Conservation (phyloP, 2,797 vertebrate species). For the Phoeniculus purpureus region DNA sequence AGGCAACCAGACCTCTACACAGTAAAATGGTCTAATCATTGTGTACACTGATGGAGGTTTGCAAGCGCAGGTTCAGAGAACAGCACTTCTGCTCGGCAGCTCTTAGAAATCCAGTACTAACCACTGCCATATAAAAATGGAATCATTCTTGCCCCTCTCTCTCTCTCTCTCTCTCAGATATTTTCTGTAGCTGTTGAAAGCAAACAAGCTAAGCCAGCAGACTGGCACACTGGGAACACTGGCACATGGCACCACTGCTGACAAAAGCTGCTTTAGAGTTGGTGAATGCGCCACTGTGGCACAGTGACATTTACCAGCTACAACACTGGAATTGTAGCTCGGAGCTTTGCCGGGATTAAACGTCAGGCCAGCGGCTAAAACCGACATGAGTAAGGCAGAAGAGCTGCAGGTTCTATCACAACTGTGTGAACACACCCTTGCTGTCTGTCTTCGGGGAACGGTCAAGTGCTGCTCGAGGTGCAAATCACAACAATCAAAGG, state of each 20-base stretch:
- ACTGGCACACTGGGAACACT: slow-evolving; percentile 9
- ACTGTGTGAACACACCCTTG: not conserved
- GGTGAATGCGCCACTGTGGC: slow-evolving; percentile 71
- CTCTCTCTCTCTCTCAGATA: not conserved
- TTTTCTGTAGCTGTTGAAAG: slow-evolving; percentile 33
- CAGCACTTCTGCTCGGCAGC: not conserved
- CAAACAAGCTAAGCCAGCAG: slow-evolving; percentile 31
- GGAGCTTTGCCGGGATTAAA: slow-evolving; percentile 62
- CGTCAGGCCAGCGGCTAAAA: slow-evolving; percentile 57
- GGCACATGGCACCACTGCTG: slow-evolving; percentile 56
- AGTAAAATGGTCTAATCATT: no score
- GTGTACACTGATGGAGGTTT: no score
- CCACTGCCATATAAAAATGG: not conserved
- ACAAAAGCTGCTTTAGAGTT: slow-evolving; percentile 70
- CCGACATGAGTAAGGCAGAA: slow-evolving; percentile 29
- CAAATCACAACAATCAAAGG: not conserved
- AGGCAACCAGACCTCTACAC: not conserved
- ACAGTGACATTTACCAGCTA: slow-evolving; percentile 75
- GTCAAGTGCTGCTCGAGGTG: not conserved
- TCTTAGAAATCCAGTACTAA: not conserved
- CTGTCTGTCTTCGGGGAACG: not conserved
- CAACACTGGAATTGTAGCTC: slow-evolving; percentile 64
- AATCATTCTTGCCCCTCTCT: not conserved
- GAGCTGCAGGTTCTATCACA: slow-evolving; percentile 23
- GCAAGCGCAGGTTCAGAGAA: not conserved